Base-by-base conservation (phyloP, 1,140 invertebrate species). In the Aporrectodea caliginosa region DNA sequence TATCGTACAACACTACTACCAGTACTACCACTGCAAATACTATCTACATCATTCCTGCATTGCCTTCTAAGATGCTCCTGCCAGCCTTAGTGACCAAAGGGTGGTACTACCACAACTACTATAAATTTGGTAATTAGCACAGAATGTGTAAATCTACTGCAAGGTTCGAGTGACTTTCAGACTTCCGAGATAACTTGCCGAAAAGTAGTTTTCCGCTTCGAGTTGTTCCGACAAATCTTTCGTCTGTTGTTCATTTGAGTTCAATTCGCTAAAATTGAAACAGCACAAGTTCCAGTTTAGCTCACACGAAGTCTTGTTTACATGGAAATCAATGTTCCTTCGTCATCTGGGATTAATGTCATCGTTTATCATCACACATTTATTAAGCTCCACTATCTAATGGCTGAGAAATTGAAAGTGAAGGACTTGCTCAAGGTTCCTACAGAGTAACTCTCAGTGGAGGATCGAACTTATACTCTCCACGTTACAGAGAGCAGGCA, bases 191-290 rank as follows among this genome's bases (percentile, higher is more conserved):
- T n/a, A 14, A 72, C 87, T 85, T 82, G 88, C 88, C 70, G 86
- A 93, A 87, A 98, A 97, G 86, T 95, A 93, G 84, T 94, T 94
- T 88, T 98, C 96, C 1, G 94, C 93, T 86, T 98, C 96, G 0
- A 98, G 88, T 86, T 97, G 95, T 83, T 96, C 94, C 85, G 96
- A 94, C 71, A 97, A 88, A 88, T 99, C 96, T 86, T 95, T 95
- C 88, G 94, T 94, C 88, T 97, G 93, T 22, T 93, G 87, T 78
- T 93, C 92, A 88, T 92, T 92, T 2, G 93, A 90, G 16, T 84
- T 84, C 43, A 84, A 71, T 71, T 88, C 87, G 34, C 87, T 88
- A 81, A 75, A 85, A 77, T 81, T n/a, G n/a, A n/a, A n/a, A n/a
- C n/a, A n/a, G n/a, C n/a, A n/a, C n/a, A n/a, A n/a, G n/a, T n/a